Base-by-base conservation (phyloP, 2,113 vertebrate species). In the Alethe diademata region DNA sequence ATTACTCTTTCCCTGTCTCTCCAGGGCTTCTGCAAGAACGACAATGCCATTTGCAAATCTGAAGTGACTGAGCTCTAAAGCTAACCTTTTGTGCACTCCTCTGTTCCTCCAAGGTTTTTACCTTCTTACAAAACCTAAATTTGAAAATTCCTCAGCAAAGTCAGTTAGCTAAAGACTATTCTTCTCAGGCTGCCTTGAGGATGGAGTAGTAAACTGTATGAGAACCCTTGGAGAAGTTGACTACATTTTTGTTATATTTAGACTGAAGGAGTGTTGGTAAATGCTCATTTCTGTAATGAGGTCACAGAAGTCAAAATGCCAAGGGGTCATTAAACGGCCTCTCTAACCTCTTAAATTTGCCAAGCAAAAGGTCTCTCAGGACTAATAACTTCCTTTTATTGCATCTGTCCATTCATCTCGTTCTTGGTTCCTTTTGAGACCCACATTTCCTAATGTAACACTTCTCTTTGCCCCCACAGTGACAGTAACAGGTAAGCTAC, bases 31-130 rank as follows among this genome's bases (percentile, higher is more conserved):
- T 83, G 47, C n/a, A 92, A 78, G 67, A 76, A 94, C 86, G 95
- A 84, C 94, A 95, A 64, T 80, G 82, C 36, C 82, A 86, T 95
- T 96, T 93, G 75, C 48, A 94, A 88, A 94, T 61, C 28, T 74
- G 75, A 90, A 92, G 67, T 38, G 64, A 40, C 64, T 79, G 65
- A 86, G 64, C 31, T 56, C 56, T 64, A 12, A 57, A 76, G 78
- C 48, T 88, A 94, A 93, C 60, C 57, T 96, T 96, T 73, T 62
- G 40, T 80, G 64, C 43, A 38, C 24, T 84, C 58, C n/a, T 74
- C 51, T 67, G 54, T 71, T 74, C 43, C 69, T 84, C 56, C 43
- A 86, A 95, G 64, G n/a, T 60, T 78, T 88, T 70, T 66, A 74
- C 2, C 1, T 62, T 83, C 64, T 86, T 81, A 71, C 3, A 9